Base-by-base conservation (phyloP, 1,140 invertebrate genomes). In the Macrotrachela quadricornifera region DNA sequence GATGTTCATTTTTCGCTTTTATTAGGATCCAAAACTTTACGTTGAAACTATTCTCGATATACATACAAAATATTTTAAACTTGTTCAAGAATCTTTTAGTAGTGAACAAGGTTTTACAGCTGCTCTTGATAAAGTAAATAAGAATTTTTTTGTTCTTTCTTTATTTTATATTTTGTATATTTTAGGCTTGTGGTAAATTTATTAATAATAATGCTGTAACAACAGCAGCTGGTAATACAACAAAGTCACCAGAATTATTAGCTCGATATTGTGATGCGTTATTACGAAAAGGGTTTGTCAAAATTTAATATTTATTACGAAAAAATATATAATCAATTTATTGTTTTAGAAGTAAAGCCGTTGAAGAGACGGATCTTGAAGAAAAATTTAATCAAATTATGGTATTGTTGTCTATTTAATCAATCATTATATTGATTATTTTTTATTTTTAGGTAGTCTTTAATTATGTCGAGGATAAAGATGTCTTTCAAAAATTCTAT, bases 401-500 rank as follows among this genome's bases (percentile, higher is more conserved):
- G 53, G 38, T 30, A 30, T 30, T 30, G 8, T 30, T n/a, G n/a
- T n/a, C 3, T 30, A 4, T 30, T 2, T 4, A 30, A 4, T 30
- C 21, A 30, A 30, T 30, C 21, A 30, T 30, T 8, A 30, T 30
- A 2, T 30, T 30, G 3, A 4, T 30, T 30, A 8, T 30, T 30
- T 30, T 30, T 2, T 30, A 2, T 30, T 30, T 30, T 8, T 30
- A 30, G 53, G 38, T 47, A 18, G 49, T 55, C 13, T 99, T 97
- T 72, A 96, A 96, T 72, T 97, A 97, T 66, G 91, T 97, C 50
- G 91, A 97, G 72, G 92, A 99, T 70, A 99, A 97, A 73, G 94
- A 99, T 71, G 91, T 97, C n/a, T 97, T 97, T 72, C 91, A 96
- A 71, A 96, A 94, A 66, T 96, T 95, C 71, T 99, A 97, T 69